A percentile compares a stretch with the other conserved stretches of the same genome.
phyloP scores from a whole-genome alignment of 2,888 invertebrate genomes.

The Lepas anatifera region DNA sequence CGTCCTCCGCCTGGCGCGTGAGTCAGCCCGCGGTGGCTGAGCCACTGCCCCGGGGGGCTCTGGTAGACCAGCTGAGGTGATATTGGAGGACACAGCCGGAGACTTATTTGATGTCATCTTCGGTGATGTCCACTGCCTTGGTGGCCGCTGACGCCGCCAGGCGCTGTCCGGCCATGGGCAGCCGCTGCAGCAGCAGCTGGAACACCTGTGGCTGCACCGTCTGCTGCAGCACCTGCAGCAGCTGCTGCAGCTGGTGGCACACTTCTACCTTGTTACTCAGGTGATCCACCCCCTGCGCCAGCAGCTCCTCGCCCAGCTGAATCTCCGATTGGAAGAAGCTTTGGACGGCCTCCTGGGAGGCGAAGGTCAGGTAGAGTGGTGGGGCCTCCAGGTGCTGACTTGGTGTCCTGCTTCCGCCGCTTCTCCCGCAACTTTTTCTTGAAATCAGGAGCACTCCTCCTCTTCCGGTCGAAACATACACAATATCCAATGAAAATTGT shows the following conservation, averaged over 20 bases:
- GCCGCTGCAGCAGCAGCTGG: slow-evolving; percentile 68
- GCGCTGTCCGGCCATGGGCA: slow-evolving; percentile 45
- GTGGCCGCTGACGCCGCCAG: not conserved
- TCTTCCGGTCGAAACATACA: no score
- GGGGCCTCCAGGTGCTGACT: no score
- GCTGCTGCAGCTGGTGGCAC: slow-evolving; percentile 85
- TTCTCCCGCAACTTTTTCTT: no score
- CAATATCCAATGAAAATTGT: no score
- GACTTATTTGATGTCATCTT: slow-evolving; percentile 16
- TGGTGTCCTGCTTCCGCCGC: no score
- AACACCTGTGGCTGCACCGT: slow-evolving; percentile 92
- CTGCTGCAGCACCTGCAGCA: slow-evolving; percentile 80
- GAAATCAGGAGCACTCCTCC: no score
- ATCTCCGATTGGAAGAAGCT: no score
- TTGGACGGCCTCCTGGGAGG: no score
- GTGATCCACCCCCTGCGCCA: slow-evolving; percentile 88
- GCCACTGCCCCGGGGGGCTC: no score
- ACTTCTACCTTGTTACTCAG: slow-evolving; percentile 94
- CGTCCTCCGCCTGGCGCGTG: not conserved
- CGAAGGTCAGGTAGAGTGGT: no score
- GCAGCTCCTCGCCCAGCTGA: slow-evolving; percentile 63
- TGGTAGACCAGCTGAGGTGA: not conserved
- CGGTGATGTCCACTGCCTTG: slow-evolving; percentile 11
- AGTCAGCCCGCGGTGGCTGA: no score
- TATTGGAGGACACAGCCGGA: no score